A percentile compares a stretch with the other conserved stretches of the same genome.
phyloP scores from a whole-genome alignment of 2,888 invertebrate species.

The Eilema depressum region DNA sequence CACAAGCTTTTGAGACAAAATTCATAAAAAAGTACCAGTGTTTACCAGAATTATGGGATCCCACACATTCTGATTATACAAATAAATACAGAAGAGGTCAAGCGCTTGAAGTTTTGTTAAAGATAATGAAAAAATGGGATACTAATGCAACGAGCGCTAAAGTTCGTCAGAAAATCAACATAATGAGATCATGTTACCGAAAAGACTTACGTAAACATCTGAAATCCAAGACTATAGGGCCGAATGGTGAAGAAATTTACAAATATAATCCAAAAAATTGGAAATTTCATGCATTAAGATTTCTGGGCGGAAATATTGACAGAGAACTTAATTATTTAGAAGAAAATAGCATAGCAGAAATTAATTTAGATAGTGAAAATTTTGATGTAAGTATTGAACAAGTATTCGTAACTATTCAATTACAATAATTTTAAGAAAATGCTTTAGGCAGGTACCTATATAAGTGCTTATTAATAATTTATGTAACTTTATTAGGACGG shows the following conservation, averaged over 20 bases:
- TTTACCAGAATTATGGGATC: conserved; percentile 56
- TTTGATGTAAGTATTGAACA: conserved; percentile 45
- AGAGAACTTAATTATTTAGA: conserved; percentile 9
- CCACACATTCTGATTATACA: conserved; percentile 53
- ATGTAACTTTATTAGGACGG: conserved; percentile 6
- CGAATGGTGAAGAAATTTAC: conserved; percentile 53
- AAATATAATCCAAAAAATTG: conserved; percentile 53
- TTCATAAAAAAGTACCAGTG: conserved; percentile 56
- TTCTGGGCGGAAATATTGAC: conserved; percentile 37
- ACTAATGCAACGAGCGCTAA: conserved; percentile 47
- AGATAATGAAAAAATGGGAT: conserved; percentile 49
- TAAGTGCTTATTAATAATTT: background rate
- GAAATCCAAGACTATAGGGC: conserved; percentile 46
- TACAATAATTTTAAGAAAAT: background rate
- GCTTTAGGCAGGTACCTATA: too few relatives aligned
- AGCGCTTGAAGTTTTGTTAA: conserved; percentile 49
- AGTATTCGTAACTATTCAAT: too few relatives aligned
- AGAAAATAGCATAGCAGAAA: conserved; percentile 30
- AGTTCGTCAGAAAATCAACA: conserved; percentile 62
- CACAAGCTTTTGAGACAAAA: conserved; percentile 44
- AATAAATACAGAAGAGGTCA: conserved; percentile 56
- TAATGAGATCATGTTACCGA: conserved; percentile 57
- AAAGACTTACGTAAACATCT: conserved; percentile 54
- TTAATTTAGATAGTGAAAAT: conserved; percentile 37
- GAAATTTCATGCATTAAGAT: conserved; percentile 58